Base-by-base conservation (phyloP, 2,113 vertebrate species). In the Atrichornis clamosus region DNA sequence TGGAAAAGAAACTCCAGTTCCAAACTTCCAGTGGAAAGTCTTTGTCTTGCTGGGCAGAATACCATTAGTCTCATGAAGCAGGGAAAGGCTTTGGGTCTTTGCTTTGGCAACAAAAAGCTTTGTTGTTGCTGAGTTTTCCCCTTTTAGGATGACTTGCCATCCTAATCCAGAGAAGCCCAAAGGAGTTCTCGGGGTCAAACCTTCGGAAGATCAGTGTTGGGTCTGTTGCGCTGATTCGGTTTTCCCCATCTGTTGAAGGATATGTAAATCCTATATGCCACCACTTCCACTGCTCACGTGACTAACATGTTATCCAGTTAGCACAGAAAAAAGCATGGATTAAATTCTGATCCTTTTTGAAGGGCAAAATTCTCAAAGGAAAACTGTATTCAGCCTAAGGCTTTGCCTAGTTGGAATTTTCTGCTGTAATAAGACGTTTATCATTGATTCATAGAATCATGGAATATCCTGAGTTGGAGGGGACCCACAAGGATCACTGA, bases 181-280 rank as follows among this genome's bases (percentile, higher is more conserved):
- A 86, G 85, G 73, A 67, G 18, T 80, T 69, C 24, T 60, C 1
- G 2, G 79, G 82, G 79, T 86, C 76, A 93, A 49, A 81, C 52
- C 52, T 58, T 73, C 76, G 50, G 47, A 77, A 92, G 37, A 39
- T 87, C 79, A 41, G 39, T 20, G 49, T 56, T 37, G 55, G 55
- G 68, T 12, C 63, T 84, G 7, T 65, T 52, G 64, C 0, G 0
- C 91, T 83, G n/a, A 11, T 55, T 87, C 0, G 1, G 32, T 75
- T 88, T 82, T 62, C 86, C 27, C 88, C 73, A 62, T 94, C 87
- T 88, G 82, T 7, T 87, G 46, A 27, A 30, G 56, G 28, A 14
- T 22, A 79, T 23, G 42, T 55, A 68, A 86, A 77, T 76, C 59
- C 90, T 63, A 0, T 35, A 47, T 55, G n/a, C 23, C 30, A 63